phyloP scores from a whole-genome alignment of 2,888 invertebrate genomes.

The Synanthedon vespiformis region DNA sequence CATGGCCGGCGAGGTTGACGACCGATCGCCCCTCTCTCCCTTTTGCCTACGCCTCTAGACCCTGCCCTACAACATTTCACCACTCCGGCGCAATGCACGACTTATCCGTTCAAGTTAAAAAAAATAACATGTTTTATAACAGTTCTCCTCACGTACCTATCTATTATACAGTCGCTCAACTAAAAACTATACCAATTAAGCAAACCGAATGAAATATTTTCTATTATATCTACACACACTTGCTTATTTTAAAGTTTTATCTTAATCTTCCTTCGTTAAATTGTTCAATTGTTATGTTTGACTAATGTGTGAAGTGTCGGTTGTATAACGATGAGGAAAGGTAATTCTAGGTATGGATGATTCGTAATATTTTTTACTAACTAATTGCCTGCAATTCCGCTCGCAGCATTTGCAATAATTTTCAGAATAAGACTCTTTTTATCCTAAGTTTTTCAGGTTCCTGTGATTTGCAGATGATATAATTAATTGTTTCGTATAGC shows the following conservation, averaged over 20 bases:
- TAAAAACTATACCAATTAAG: no score
- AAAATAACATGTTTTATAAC: background rate
- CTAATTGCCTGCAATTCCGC: no score
- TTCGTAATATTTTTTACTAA: no score
- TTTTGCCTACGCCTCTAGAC: constrained; percentile 29
- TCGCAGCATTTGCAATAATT: no score
- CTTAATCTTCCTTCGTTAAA: background rate
- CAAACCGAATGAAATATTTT: no score
- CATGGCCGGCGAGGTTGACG: constrained; percentile 51
- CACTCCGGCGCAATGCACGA: constrained; percentile 32
- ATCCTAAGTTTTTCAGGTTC: no score
- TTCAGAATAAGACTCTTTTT: no score
- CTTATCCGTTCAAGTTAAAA: constrained; percentile 23
- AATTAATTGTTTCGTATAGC: no score
- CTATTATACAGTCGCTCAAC: background rate
- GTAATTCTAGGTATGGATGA: constrained; percentile 11
- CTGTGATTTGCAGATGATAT: no score
- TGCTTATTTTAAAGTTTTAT: background rate
- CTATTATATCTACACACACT: background rate
- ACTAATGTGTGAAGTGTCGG: constrained; percentile 25
- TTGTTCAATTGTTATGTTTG: constrained; percentile 17
- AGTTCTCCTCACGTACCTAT: background rate
- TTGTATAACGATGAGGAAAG: constrained; percentile 27
- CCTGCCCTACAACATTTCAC: constrained; percentile 52
- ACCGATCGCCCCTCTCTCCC: constrained; percentile 31